Evolutionary conservation across 2,113 vertebrate species (phyloP), one percentile per base, ranked within the genome.

Genomic region (Buteo buteo): DNA sequence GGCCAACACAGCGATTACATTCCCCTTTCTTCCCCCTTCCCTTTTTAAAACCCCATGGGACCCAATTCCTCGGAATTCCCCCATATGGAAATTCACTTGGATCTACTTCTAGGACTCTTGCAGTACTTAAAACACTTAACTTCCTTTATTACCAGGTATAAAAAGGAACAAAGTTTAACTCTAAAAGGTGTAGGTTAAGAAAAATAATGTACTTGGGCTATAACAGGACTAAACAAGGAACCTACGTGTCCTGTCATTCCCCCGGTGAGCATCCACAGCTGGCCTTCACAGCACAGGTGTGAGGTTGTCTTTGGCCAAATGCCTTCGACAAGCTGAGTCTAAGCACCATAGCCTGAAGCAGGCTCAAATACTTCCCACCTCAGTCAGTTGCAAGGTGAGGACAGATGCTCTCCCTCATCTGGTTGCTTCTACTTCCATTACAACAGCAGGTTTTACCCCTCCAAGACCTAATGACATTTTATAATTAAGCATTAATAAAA

Each of bases 241-340:
- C 25, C 18, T 38, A 58, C 9, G 0, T 11, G 67, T 44, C 54
- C 71, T 32, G 11, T 65, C 45, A 49, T 10, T 90, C 20, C 34
- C 44, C 22, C 0, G 0, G 22, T 0, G 0, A 89, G 55, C 42
- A 47, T 91, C 40, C 6, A 3, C 4, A 19, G 82, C 54, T 65
- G n/a, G 25, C 54, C 90, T 83, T 66, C 82, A 49, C 22, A 77
- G 45, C 0, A 0, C 93, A 88, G 49, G 90, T 69, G 50, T 58
- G 78, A 82, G 55, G 55, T 11, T 16, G 3, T 32, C 90, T 85
- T 72, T 82, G 82, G 94, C 84, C 76, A 88, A 86, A 69, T 5
- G 21, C 85, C 86, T 78, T 74, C 15, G 15, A 74, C 76, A 93
- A 92, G 82, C 50, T 2, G 26, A 90, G 57, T 77, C 81, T 40